phyloP scores from a whole-genome alignment of 2,888 invertebrate genomes.

The Thereva nobilitata region DNA sequence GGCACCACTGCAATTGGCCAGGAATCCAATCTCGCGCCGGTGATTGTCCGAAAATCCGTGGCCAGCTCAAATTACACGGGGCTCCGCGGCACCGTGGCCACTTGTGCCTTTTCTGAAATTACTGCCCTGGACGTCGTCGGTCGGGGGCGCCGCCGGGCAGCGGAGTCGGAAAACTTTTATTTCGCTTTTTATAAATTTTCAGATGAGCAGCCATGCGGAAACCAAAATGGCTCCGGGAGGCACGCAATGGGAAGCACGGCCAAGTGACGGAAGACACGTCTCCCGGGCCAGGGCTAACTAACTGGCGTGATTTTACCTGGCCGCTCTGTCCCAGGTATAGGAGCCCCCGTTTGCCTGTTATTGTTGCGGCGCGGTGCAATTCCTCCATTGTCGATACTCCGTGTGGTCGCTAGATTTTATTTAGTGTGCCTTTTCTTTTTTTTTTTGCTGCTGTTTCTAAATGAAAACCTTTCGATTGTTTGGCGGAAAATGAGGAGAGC shows the following conservation, averaged over 20 bases:
- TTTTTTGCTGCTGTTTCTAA: background rate
- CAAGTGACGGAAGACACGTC: conserved; percentile 32
- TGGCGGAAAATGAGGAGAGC: conserved; percentile 14
- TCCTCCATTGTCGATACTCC: conserved; percentile 4
- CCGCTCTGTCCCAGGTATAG: background rate
- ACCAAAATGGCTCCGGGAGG: conserved; percentile 45
- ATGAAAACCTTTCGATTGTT: conserved; percentile 33
- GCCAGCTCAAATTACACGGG: conserved; percentile 28
- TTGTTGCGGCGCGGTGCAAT: conserved; percentile 23
- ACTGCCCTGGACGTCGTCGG: conserved; percentile 7
- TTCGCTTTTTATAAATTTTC: conserved; percentile 48
- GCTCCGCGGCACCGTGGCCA: background rate
- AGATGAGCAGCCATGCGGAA: conserved; percentile 60
- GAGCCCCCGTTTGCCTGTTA: conserved; percentile 10
- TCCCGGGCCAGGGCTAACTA: conserved; percentile 30
- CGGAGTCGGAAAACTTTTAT: conserved; percentile 18
- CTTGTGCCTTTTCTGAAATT: conserved; percentile 10
- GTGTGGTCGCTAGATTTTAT: conserved; percentile 19
- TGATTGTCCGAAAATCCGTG: conserved; percentile 33
- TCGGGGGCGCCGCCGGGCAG: conserved; percentile 1
- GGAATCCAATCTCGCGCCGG: background rate
- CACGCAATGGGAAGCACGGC: conserved; percentile 42
- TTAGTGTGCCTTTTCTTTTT: conserved; percentile 27
- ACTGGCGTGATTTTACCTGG: conserved; percentile 26
- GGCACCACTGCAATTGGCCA: conserved; percentile 27